These are phyloP conservation scores for Buphagus erythrorhynchus DNA, from an alignment of 2,797 vertebrate species.

Conservation along the genomic window DNA sequence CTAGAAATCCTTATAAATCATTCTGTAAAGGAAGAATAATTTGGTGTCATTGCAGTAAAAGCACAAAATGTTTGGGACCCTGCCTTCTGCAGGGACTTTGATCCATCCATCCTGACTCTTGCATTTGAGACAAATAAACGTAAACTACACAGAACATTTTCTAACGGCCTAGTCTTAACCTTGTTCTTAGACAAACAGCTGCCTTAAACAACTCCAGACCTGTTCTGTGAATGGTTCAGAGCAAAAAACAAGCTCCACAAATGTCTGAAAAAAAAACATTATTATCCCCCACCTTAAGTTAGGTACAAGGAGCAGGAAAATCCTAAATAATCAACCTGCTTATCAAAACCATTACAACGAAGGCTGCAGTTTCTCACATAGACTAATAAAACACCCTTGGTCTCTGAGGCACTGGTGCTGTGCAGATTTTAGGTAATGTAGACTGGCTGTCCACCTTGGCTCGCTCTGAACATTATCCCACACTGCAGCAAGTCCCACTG, in stretches of 20 bases:
- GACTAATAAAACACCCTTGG: neutral
- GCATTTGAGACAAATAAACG: neutral
- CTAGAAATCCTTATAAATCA: neutral
- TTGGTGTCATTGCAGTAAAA: neutral
- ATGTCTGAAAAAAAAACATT: accelerated
- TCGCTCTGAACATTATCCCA: neutral
- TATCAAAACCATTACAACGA: neutral
- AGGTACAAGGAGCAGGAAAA: neutral
- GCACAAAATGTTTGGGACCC: neutral
- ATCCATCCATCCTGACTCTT: neutral
- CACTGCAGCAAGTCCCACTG: neutral
- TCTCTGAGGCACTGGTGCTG: neutral
- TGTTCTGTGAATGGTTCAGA: neutral
- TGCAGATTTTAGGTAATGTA: neutral
- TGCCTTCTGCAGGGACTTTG: neutral
- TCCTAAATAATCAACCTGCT: neutral
- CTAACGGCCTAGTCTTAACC: neutral
- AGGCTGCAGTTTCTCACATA: neutral
- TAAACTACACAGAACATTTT: neutral
- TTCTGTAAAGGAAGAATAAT: neutral
- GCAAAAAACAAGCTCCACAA: neutral
- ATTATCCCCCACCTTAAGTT: accelerated
- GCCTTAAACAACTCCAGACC: neutral
- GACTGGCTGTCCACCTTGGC: neutral
- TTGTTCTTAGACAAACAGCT: neutral